Conservation (phyloP, 2,113 vertebrate species). For the Thamnophis sirtalis region DNA sequence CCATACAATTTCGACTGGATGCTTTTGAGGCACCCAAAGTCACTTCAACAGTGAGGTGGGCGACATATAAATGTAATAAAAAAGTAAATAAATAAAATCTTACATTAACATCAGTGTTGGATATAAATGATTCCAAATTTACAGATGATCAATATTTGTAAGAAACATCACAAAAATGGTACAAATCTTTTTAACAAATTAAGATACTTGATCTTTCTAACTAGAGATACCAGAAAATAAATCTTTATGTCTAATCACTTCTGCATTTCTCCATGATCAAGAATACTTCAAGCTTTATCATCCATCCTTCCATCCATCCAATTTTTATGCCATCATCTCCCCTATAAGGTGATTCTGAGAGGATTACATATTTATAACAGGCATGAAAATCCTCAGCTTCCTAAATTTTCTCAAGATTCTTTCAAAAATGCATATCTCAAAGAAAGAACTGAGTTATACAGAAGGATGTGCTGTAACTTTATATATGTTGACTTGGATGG, state of each 20-base stretch:
- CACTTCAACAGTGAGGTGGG: too few relatives aligned
- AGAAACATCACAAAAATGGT: neutral
- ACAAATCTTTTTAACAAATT: neutral
- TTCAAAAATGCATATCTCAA: neutral
- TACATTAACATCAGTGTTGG: neutral
- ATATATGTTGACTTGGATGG: neutral
- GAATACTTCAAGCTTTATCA: neutral
- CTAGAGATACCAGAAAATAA: neutral
- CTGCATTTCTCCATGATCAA: neutral
- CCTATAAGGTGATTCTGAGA: too few relatives aligned
- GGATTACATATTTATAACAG: neutral
- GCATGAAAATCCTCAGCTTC: neutral
- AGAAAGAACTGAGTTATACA: neutral
- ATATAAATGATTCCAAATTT: neutral
- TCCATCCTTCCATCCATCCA: too few relatives aligned
- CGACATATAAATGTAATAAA: too few relatives aligned
- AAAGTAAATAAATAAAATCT: neutral
- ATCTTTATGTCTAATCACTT: neutral
- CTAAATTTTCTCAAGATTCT: neutral
- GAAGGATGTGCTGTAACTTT: neutral
- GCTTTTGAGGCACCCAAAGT: neutral
- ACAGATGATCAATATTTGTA: neutral
- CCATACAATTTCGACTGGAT: neutral
- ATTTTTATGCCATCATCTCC: too few relatives aligned
- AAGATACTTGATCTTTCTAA: neutral